These are phyloP conservation scores for Pelvicachromis taeniatus DNA, from an alignment of 2,113 vertebrate species.

Conservation along the genomic window DNA sequence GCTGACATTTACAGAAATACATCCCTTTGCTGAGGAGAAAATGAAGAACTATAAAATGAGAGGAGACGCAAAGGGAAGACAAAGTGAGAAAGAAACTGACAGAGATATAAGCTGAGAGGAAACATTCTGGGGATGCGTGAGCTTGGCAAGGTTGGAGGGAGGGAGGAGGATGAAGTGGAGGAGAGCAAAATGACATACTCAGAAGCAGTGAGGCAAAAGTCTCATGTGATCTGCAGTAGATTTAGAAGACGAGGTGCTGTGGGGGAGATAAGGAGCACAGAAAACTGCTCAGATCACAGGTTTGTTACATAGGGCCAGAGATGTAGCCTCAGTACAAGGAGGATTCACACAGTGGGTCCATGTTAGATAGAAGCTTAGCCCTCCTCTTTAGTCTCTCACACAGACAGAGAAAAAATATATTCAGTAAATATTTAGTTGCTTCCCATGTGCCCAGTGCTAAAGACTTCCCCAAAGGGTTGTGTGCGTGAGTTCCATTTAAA, in stretches of 20 bases:
- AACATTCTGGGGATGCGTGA: neutral
- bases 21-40: neutral
- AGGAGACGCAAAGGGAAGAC: constrained; percentile 2
- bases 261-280: constrained; percentile 27
- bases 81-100: neutral
- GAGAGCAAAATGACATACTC: constrained; percentile 48
- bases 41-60: neutral
- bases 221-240: constrained; percentile 53
- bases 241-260: constrained; percentile 45
- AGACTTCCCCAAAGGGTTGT: neutral
- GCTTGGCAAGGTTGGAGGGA: neutral
- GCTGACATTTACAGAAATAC: neutral
- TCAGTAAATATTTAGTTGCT: constrained; percentile 24
- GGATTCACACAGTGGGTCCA: neutral
- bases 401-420: neutral
- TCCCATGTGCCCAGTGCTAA: neutral
- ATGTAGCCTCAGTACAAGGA: constrained; percentile 4
- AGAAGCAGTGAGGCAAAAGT: constrained; percentile 32
- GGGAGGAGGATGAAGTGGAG: neutral
- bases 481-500: constrained; percentile 11
- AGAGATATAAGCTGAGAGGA: constrained; percentile 16
- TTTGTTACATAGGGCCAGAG: constrained; percentile 18
- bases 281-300: constrained; percentile 31
- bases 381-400: constrained; percentile 4
- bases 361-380: constrained; percentile 22